Conservation (phyloP, 2,888 invertebrate genomes). For the Xestia sexstrigata region DNA sequence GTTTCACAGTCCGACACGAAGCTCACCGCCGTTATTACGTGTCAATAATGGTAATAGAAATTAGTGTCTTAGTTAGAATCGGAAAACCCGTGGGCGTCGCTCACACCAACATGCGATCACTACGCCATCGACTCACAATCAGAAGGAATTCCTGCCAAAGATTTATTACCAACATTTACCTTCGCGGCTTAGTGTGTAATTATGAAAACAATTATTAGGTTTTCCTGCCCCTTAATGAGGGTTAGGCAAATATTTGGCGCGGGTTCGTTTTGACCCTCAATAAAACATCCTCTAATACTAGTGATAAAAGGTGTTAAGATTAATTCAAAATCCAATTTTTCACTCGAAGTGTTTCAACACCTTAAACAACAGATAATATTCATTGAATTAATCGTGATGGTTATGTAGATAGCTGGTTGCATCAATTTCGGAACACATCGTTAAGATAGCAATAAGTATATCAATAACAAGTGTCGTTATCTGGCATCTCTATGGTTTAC, state of each 20-base stretch:
- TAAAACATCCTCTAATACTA: conserved; percentile 61
- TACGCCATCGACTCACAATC: conserved; percentile 51
- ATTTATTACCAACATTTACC: conserved; percentile 53
- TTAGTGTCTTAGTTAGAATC: conserved; percentile 76
- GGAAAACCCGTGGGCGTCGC: conserved; percentile 67
- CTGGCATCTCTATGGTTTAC: conserved; percentile 64
- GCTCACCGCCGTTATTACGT: conserved; percentile 78
- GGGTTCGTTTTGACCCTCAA: conserved; percentile 53
- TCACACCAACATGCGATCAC: conserved; percentile 64
- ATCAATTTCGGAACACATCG: conserved; percentile 62
- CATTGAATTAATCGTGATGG: conserved; percentile 51
- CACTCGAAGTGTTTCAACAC: conserved; percentile 32
- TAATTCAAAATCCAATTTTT: conserved; percentile 40
- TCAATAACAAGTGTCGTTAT: conserved; percentile 68
- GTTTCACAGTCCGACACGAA: conserved; percentile 77
- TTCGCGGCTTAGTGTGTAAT: conserved; percentile 55
- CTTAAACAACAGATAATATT: conserved; percentile 32
- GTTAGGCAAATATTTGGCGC: conserved; percentile 61
- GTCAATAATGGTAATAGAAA: conserved; percentile 83
- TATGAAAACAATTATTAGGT: conserved; percentile 65
- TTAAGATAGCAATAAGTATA: conserved; percentile 65
- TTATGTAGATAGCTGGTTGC: conserved; percentile 54
- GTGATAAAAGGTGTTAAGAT: conserved; percentile 52
- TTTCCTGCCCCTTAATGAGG: conserved; percentile 57
- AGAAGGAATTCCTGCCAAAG: conserved; percentile 46